phyloP scores from a whole-genome alignment of 2,888 invertebrate species.

The Bhutanitis thaidina region DNA sequence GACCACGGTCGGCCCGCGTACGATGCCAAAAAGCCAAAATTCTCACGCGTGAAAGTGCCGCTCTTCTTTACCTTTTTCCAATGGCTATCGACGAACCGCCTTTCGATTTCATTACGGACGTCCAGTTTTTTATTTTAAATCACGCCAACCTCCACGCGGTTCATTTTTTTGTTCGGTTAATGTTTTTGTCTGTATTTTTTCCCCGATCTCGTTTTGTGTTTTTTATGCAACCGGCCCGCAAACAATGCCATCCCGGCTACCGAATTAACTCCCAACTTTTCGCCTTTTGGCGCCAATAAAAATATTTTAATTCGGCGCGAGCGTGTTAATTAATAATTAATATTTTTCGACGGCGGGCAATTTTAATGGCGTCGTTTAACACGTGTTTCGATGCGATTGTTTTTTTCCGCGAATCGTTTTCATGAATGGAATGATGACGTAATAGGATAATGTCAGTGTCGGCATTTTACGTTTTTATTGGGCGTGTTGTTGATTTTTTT shows the following conservation, averaged over 20 bases:
- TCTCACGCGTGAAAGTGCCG: slow-evolving; percentile 77
- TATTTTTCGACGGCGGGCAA: slow-evolving; percentile 68
- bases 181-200: slow-evolving; percentile 63
- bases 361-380: slow-evolving; percentile 72
- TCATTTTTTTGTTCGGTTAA: slow-evolving; percentile 56
- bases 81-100: slow-evolving; percentile 78
- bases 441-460: slow-evolving; percentile 77
- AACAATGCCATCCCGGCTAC: slow-evolving; percentile 76
- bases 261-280: slow-evolving; percentile 75
- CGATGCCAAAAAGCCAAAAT: slow-evolving; percentile 68
- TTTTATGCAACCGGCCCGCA: slow-evolving; percentile 73
- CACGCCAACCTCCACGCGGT: slow-evolving; percentile 67
- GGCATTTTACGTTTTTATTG: slow-evolving; percentile 78
- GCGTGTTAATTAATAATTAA: slow-evolving; percentile 77
- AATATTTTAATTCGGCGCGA: slow-evolving; percentile 74
- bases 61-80: slow-evolving; percentile 74
- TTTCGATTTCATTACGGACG: slow-evolving; percentile 80
- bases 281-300: slow-evolving; percentile 75
- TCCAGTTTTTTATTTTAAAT: slow-evolving; percentile 76
- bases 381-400: slow-evolving; percentile 72
- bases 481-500: slow-evolving; percentile 67
- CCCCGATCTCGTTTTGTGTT: slow-evolving; percentile 59
- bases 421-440: slow-evolving; percentile 79
- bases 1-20: slow-evolving; percentile 36
- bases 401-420: slow-evolving; percentile 67